A percentile compares a stretch with the other conserved stretches of the same genome.
phyloP scores from a whole-genome alignment of 1,140 invertebrate species.

The Drosophila kepulauana region DNA sequence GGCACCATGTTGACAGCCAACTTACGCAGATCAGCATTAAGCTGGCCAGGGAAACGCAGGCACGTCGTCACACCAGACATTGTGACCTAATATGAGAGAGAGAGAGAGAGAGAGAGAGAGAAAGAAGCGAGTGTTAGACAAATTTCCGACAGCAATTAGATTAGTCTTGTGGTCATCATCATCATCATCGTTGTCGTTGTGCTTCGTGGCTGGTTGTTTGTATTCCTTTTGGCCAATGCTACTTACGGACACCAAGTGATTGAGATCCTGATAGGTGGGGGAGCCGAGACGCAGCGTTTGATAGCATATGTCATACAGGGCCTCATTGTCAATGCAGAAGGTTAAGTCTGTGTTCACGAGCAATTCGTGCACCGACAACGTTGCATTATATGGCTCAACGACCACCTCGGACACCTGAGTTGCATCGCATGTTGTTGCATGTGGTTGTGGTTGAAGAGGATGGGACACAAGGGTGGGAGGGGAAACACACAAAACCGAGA shows the following conservation, averaged over 20 bases:
- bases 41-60: constrained; percentile 92
- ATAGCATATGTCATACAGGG: constrained; percentile 89
- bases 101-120: constrained; percentile 26
- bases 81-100: constrained; percentile 85
- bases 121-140: not conserved
- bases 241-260: constrained; percentile 90
- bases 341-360: constrained; percentile 92
- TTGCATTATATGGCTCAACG: constrained; percentile 92
- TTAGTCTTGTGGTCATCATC: not conserved
- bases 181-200: not conserved
- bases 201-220: not conserved
- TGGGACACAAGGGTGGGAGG: not conserved
- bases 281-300: constrained; percentile 88
- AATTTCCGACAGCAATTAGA: not conserved
- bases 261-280: constrained; percentile 93
- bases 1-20: constrained; percentile 99
- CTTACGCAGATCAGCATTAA: constrained; percentile 97
- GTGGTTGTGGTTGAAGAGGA: not conserved
- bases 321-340: constrained; percentile 90
- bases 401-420: constrained; percentile 90
- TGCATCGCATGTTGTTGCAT: not conserved
- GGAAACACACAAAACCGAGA: constrained; percentile 45
- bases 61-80: constrained; percentile 97
- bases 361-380: constrained; percentile 92
- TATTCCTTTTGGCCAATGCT: constrained; percentile 18